phyloP scores from a whole-genome alignment of 2,888 invertebrate genomes.

The Meghimatium bilineatum region DNA sequence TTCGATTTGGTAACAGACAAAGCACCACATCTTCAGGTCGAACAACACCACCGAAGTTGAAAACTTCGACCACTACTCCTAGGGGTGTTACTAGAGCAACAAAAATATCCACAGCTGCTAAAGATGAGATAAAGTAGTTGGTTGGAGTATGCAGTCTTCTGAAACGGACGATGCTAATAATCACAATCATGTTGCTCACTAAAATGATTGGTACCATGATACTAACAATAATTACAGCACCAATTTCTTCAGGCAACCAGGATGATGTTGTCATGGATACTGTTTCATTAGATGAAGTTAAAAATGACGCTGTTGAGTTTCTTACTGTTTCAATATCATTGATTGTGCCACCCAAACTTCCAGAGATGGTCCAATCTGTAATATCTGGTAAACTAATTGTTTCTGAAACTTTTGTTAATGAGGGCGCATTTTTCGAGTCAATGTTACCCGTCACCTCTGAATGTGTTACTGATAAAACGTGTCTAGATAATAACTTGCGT shows the following conservation, averaged over 20 bases:
- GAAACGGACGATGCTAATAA: constrained; percentile 81
- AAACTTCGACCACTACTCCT: constrained; percentile 81
- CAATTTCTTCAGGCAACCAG: constrained; percentile 54
- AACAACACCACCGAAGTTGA: constrained; percentile 70
- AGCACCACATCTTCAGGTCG: constrained; percentile 69
- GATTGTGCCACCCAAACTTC: not conserved
- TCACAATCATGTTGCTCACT: constrained; percentile 81
- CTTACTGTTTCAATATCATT: not conserved
- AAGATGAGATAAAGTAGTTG: constrained; percentile 81
- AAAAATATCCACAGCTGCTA: constrained; percentile 82
- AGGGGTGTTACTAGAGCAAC: constrained; percentile 82
- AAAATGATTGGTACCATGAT: constrained; percentile 79
- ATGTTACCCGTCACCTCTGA: not conserved
- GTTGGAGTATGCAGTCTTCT: constrained; percentile 82
- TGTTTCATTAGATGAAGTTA: not conserved
- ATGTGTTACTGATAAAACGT: not conserved
- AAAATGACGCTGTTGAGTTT: constrained; percentile 2
- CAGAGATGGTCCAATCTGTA: not conserved
- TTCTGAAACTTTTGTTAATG: not conserved
- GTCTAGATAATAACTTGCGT: not conserved
- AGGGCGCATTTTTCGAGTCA: not conserved
- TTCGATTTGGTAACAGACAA: constrained; percentile 81
- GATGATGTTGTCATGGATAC: not conserved
- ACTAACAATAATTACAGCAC: constrained; percentile 53
- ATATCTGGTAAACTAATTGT: not conserved